Evolutionary conservation across 2,113 vertebrate genomes (phyloP).

Genomic region (Herpetotheres cachinnans): DNA sequence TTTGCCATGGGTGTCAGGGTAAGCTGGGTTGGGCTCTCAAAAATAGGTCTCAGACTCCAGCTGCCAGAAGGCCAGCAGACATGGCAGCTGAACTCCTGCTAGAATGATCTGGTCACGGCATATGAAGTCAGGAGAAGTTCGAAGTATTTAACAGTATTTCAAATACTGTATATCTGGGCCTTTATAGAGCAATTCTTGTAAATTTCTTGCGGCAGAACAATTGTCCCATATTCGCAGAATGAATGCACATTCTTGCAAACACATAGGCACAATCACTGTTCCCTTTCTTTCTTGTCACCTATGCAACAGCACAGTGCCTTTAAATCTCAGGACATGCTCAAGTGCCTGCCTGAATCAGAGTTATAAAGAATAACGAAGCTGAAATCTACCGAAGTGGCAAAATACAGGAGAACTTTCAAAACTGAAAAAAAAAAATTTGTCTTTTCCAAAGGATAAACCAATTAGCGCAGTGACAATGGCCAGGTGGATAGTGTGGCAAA

Average conservation of each 20-base stretch:
- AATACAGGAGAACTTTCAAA: neutral
- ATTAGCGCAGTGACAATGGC: conserved; percentile 4
- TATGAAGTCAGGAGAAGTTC: neutral
- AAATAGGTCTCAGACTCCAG: neutral
- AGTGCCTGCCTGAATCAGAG: neutral
- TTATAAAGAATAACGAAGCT: neutral
- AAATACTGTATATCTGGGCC: neutral
- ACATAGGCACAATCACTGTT: neutral
- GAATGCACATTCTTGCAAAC: neutral
- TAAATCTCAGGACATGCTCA: neutral
- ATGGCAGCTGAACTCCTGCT: neutral
- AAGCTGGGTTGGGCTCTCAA: neutral
- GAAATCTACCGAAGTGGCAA: neutral
- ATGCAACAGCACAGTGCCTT: neutral
- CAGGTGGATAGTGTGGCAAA: neutral
- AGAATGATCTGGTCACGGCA: neutral
- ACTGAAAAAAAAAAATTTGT: neutral
- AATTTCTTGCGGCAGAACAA: neutral
- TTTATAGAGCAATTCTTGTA: neutral
- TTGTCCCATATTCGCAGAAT: neutral
- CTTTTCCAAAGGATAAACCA: neutral
- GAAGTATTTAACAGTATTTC: neutral
- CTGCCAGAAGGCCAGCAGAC: neutral
- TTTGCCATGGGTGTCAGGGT: fast-evolving
- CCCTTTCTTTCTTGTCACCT: neutral